phyloP scores from a whole-genome alignment of 1,140 invertebrate species.

The Diploscapter pachys region DNA sequence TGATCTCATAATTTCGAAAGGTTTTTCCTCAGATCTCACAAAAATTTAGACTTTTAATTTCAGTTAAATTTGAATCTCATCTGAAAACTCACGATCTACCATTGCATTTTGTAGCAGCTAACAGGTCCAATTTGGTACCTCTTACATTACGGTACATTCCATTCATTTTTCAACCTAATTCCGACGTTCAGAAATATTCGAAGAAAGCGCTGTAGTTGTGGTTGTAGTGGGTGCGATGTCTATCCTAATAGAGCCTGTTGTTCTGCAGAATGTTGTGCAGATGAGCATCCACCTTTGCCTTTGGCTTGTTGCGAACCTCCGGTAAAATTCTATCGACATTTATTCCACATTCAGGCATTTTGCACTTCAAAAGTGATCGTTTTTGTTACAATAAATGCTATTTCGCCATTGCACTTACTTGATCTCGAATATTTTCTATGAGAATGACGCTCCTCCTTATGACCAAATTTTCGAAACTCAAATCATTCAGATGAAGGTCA shows the following conservation, averaged over 20 bases:
- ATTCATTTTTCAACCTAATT: no score
- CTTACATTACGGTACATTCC: slow-evolving; percentile 20
- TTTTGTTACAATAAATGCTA: no score
- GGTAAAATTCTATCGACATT: no score
- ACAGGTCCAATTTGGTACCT: slow-evolving; percentile 34
- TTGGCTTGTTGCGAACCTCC: slow-evolving; percentile 47
- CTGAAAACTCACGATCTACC: slow-evolving; percentile 33
- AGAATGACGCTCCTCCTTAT: no score
- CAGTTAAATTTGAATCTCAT: slow-evolving; percentile 42
- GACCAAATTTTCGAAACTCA: no score
- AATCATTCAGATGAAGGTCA: no score
- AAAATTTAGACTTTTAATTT: slow-evolving; percentile 8
- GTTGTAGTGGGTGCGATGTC: slow-evolving; percentile 44
- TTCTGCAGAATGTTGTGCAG: slow-evolving; percentile 38
- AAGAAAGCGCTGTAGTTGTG: slow-evolving; percentile 42
- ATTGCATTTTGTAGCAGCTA: slow-evolving; percentile 23
- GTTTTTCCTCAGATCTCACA: neutral
- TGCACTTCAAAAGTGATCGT: no score
- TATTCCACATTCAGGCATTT: no score
- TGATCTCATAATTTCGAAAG: neutral
- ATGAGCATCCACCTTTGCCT: slow-evolving; percentile 30
- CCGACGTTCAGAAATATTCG: slow-evolving; percentile 6
- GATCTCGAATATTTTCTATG: no score
- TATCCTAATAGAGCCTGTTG: slow-evolving; percentile 46
- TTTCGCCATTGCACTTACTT: no score